These are phyloP conservation scores for Troides oblongomaculatus DNA, from an alignment of 2,888 invertebrate genomes.

Conservation along the genomic window DNA sequence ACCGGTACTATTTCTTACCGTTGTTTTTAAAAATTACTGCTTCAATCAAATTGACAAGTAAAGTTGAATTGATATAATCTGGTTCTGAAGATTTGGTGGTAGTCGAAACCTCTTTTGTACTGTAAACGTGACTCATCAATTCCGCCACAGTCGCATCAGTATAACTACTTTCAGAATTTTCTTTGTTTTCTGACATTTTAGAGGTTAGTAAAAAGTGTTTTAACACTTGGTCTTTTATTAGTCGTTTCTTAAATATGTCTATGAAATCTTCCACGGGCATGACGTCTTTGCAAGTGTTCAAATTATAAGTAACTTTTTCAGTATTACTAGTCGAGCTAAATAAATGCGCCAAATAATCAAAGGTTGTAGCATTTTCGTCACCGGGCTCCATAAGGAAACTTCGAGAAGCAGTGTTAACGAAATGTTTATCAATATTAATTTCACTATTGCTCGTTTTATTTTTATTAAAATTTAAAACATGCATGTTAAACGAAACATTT, in stretches of 20 bases:
- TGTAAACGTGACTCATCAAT: constrained; percentile 61
- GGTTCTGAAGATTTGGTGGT: constrained; percentile 47
- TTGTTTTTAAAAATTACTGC: constrained; percentile 68
- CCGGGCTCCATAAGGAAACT: constrained; percentile 22
- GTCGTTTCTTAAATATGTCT: constrained; percentile 59
- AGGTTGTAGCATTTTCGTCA: constrained; percentile 44
- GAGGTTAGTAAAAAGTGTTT: constrained; percentile 54
- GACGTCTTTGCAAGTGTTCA: constrained; percentile 52
- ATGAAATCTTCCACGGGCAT: constrained; percentile 62
- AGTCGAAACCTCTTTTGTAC: constrained; percentile 51
- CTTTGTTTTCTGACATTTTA: constrained; percentile 37
- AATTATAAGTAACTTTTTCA: constrained; percentile 37
- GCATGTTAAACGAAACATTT: background rate
- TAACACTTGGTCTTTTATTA: constrained; percentile 60
- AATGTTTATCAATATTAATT: constrained; percentile 2
- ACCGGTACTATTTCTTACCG: constrained; percentile 42
- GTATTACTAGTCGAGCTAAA: constrained; percentile 46
- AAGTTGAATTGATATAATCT: constrained; percentile 64
- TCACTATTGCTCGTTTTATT: constrained; percentile 8
- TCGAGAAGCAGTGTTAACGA: background rate
- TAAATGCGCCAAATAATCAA: constrained; percentile 59
- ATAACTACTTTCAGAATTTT: constrained; percentile 43
- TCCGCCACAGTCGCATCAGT: constrained; percentile 61
- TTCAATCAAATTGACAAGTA: constrained; percentile 69
- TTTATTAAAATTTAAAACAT: background rate